Conservation (phyloP, 2,113 vertebrate species). For the Pipa parva region DNA sequence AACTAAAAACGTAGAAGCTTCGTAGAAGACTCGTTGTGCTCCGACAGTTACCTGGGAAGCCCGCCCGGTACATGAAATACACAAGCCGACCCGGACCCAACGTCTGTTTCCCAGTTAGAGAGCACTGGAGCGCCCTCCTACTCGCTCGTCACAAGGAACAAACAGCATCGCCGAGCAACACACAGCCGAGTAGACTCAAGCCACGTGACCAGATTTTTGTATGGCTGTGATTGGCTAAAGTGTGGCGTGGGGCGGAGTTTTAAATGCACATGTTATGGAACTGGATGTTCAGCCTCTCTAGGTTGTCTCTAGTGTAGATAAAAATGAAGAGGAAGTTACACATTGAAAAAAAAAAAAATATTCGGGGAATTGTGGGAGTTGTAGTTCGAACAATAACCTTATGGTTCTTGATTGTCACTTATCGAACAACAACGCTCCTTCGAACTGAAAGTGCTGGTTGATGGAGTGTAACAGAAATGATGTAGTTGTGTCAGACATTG, state of each 20-base stretch:
- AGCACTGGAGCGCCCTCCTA: slow-evolving; percentile 10
- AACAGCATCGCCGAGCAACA: slow-evolving; percentile 11
- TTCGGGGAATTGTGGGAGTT: no score
- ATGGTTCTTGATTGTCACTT: no score
- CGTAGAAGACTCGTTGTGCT: not conserved
- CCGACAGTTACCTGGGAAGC: not conserved
- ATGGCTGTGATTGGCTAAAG: not conserved
- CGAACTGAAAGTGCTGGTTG: no score
- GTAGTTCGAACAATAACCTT: no score
- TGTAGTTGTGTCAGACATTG: no score
- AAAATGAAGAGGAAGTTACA: no score
- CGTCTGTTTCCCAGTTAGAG: slow-evolving; percentile 15
- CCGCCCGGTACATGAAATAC: not conserved
- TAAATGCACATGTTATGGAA: not conserved
- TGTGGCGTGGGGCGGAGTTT: not conserved
- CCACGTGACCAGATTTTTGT: slow-evolving; percentile 17
- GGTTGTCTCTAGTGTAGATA: no score
- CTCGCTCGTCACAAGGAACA: slow-evolving; percentile 31
- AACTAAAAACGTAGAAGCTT: no score
- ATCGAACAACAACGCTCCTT: no score
- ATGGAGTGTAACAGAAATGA: no score
- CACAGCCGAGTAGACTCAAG: not conserved
- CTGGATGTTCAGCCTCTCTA: no score
- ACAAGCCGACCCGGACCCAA: slow-evolving; percentile 4
- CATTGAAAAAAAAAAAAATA: no score